Base-by-base conservation (phyloP, 2,113 vertebrate genomes). In the Apteryx mantelli region DNA sequence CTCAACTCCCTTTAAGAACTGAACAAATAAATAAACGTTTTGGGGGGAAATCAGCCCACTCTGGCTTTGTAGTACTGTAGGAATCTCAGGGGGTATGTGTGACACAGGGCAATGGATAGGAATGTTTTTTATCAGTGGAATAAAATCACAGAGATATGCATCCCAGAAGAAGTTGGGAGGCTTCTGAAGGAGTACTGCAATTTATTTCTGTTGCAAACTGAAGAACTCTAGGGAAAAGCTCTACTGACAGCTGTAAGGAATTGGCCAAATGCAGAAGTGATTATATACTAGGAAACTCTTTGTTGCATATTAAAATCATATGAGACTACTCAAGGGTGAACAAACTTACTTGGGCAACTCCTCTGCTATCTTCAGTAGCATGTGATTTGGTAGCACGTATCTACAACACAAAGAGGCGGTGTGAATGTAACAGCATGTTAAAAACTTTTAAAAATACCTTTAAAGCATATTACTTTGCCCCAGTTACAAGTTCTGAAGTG, bases 321-420 rank as follows among this genome's bases (percentile, higher is more conserved):
- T 13, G 7, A 93, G 46, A 56, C 42, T 82, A 56, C 15, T 85
- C 69, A 46, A 63, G 21, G 9, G 16, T 48, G n/a, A 88, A 24
- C 5, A 56, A 88, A 95, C 99, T 98, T 98, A 99, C 99, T 99
- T 99, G 14, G 99, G 99, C 93, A 99, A 98, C 63, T 99, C 99
- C 89, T 99, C 99, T 0, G 99, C 98, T 56, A 99, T 99, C 97
- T 99, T 99, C 73, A 98, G 97, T 95, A 99, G 97, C 99, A 99
- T 99, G 61, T 99, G 99, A 92, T 99, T 99, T n/a, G 99, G 99
- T 30, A 99, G 96, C 42, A 99, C 94, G 0, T 99, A 99, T 68
- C 99, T 99, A 95, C 15, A 97, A 97, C 22, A 87, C 40, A 92
- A 88, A 92, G 34, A 86, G 80, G 71, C 1, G 2, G 52, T 2